Conservation (phyloP, 2,888 invertebrate species). For the Cataglyphis rosenhaueri region DNA sequence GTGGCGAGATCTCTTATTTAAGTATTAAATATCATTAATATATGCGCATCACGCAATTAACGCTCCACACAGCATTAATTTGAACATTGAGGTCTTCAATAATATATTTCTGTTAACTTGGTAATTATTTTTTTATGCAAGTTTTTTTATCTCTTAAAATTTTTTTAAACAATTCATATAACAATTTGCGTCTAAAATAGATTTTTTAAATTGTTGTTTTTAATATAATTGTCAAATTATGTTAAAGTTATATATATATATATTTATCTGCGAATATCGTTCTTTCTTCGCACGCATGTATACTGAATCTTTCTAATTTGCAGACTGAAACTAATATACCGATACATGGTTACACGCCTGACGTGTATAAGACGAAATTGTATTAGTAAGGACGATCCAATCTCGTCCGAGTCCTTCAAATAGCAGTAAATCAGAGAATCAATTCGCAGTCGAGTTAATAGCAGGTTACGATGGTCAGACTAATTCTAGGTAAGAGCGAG, state of each 20-base stretch:
- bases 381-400: conserved; percentile 31
- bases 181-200: neutral
- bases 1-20: neutral
- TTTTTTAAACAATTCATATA: neutral
- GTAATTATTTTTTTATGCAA: neutral
- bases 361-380: neutral
- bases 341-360: conserved; percentile 4
- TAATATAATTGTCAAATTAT: neutral
- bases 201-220: neutral
- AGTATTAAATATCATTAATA: conserved; percentile 13
- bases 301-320: neutral
- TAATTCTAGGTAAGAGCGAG: conserved; percentile 69
- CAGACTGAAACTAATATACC: neutral
- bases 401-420: conserved; percentile 65
- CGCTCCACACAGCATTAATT: neutral
- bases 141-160: neutral
- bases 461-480: conserved; percentile 75
- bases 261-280: neutral
- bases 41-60: neutral
- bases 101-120: neutral
- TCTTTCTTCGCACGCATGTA: neutral
- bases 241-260: neutral
- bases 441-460: conserved; percentile 78
- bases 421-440: conserved; percentile 77
- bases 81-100: neutral